Evolutionary conservation across 2,888 invertebrate species (phyloP).

Genomic region (Cylloceria caligata): DNA sequence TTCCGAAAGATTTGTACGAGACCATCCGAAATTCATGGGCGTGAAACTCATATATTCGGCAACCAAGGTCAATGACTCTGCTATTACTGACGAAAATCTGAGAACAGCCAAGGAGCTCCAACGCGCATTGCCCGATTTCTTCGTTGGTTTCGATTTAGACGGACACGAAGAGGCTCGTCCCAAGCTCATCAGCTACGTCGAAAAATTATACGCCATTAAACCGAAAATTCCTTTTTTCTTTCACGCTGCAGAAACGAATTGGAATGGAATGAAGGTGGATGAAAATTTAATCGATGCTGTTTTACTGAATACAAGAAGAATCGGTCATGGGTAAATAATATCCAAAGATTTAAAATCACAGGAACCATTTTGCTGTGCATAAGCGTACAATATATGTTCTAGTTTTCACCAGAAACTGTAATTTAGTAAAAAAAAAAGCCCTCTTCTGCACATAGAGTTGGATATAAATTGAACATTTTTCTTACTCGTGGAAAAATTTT

Average conservation of each 20-base stretch:
- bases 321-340: slow-evolving; percentile 90
- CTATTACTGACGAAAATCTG: slow-evolving; percentile 82
- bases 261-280: slow-evolving; percentile 89
- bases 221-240: slow-evolving; percentile 89
- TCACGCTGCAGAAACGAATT: slow-evolving; percentile 93
- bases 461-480: too few species aligned
- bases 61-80: slow-evolving; percentile 84
- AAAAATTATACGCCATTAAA: slow-evolving; percentile 85
- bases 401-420: too few species aligned
- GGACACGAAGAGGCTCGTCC: slow-evolving; percentile 91
- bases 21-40: slow-evolving; percentile 89
- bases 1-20: slow-evolving; percentile 86
- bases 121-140: slow-evolving; percentile 87
- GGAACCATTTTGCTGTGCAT: too few species aligned
- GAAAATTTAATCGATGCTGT: slow-evolving; percentile 92
- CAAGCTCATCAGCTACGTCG: slow-evolving; percentile 87
- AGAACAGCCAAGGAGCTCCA: slow-evolving; percentile 82
- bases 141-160: slow-evolving; percentile 93
- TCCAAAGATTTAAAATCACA: too few species aligned
- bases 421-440: too few species aligned
- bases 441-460: too few species aligned
- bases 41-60: slow-evolving; percentile 90
- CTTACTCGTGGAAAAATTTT: too few species aligned
- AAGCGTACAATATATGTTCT: too few species aligned
- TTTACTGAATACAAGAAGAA: slow-evolving; percentile 89